Base-by-base conservation (phyloP, 2,113 vertebrate genomes). In the Hemichromis elongatus region DNA sequence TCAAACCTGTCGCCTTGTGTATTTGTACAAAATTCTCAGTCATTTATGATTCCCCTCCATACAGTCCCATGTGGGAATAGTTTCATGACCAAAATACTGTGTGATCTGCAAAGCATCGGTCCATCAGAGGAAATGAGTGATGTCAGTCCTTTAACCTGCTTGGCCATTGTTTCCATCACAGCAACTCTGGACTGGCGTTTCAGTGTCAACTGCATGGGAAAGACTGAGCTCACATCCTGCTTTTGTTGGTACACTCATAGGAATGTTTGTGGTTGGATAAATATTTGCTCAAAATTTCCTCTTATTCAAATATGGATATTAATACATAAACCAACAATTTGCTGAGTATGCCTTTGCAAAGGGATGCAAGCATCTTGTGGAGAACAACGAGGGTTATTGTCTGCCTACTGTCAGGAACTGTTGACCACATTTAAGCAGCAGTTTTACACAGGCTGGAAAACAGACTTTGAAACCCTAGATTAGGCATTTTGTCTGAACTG, bases 181-280 rank as follows among this genome's bases (percentile, higher is more conserved):
- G 53, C 35, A 21, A 42, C 63, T 5, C 30, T 63, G 33, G 30
- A 85, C 9, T 84, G 84, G 40, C 75, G 14, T 53, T 85, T 86
- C 50, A 90, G 55, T 11, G 75, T 86, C 57, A 86, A 78, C 33
- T 86, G 86, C 80, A 90, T 79, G 83, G 95, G 90, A 92, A 79
- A 88, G 80, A 21, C 91, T 92, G 88, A 94, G 88, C 87, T 91
- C 92, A 95, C 86, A 88, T 96, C 95, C 96, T 94, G 92, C 93
- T 95, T 96, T 96, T 96, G 95, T 95, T 95, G 89, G 89, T 89
- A 82, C 56, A 61, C 66, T 82, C 82, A 89, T 73, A 75, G 93
- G 93, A 96, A 95, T 94, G 93, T 89, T 86, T 84, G 89, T 78
- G 59, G 91, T 84, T 83, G 84, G 90, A 90, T 94, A 94, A 93